These are phyloP conservation scores for Melanotaenia parkinsoni DNA, from an alignment of 2,797 vertebrate genomes.

Conservation along the genomic window DNA sequence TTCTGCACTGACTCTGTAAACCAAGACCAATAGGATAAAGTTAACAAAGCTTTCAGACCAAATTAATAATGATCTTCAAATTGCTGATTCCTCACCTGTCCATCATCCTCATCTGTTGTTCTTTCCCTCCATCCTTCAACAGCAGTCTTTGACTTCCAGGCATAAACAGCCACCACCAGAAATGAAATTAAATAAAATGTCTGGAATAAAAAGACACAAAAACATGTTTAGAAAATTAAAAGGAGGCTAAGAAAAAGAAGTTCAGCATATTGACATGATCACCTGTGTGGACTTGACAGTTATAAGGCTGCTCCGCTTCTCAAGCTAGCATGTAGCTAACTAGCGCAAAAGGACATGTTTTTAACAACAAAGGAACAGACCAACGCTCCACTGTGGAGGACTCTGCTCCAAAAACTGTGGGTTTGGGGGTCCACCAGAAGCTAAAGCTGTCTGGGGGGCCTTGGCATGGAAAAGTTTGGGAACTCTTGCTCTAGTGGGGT, in stretches of 20 bases:
- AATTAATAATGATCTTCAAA: neutral
- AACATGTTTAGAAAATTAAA: neutral
- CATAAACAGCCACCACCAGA: constrained; percentile 84
- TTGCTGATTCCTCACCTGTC: constrained; percentile 64
- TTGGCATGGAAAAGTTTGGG: too few species aligned
- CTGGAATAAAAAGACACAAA: constrained; percentile 65
- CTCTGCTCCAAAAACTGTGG: too few species aligned
- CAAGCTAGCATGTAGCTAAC: too few species aligned
- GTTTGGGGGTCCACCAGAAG: too few species aligned
- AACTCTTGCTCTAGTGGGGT: neutral
- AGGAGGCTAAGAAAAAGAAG: too few species aligned
- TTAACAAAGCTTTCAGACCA: neutral
- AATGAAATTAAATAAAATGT: constrained; percentile 84
- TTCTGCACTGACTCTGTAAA: constrained; percentile 51
- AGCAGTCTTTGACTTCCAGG: constrained; percentile 78
- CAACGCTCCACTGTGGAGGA: too few species aligned
- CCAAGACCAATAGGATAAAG: constrained; percentile 4
- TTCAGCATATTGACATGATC: too few species aligned
- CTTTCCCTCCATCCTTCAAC: constrained; percentile 79
- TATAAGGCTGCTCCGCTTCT: too few species aligned
- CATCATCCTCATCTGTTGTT: constrained; percentile 47
- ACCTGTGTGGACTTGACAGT: too few species aligned
- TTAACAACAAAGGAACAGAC: too few species aligned
- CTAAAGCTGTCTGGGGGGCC: too few species aligned
- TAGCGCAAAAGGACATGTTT: too few species aligned